Base-by-base conservation (phyloP, 2,113 vertebrate species). In the Diadophis punctatus region DNA sequence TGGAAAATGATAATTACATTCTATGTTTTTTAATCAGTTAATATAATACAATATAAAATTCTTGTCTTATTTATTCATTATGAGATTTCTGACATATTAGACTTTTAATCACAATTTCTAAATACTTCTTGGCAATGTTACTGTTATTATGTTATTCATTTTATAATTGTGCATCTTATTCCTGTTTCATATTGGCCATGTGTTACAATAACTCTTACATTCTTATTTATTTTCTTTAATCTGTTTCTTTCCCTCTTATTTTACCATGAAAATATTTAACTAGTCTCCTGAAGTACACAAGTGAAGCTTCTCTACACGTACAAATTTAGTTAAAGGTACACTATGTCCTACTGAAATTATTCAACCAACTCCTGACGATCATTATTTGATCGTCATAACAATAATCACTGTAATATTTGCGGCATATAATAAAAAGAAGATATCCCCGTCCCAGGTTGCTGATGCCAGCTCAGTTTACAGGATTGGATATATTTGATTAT, bases 401-500 rank as follows among this genome's bases (percentile, higher is more conserved):
- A 86, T 86, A 85, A 89, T 92, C 4, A 2, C 14, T 88, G 46
- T 88, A 39, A 18, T 89, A 58, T 89, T 89, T 92, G 60, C 46
- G 10, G 12, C 80, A 84, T 86, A 52, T 92, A 87, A 87, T n/a
- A 56, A 89, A 92, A 93, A 86, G 25, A 43, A 74, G 49, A 49
- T n/a, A 88, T 85, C 46, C 87, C 49, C 0, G 0, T 34, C 16
- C 23, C 88, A 85, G 95, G 95, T 94, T 93, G 93, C 93, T 93
- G 94, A 92, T 92, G 93, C 94, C 95, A 95, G 93, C 90, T 94
- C 86, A 90, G 90, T 4, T 27, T 1, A 0, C 30, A 58, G 86
- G 94, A 84, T 95, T 91, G 86, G 91, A 92, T 95, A 88, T 94
- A 93, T 92, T 90, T 94, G 92, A 92, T 90, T 43, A 92, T 84